A percentile compares a stretch with the other conserved stretches of the same genome.
These are phyloP conservation scores for Philaethria dido DNA, from an alignment of 2,888 invertebrate genomes.

Conservation along the genomic window DNA sequence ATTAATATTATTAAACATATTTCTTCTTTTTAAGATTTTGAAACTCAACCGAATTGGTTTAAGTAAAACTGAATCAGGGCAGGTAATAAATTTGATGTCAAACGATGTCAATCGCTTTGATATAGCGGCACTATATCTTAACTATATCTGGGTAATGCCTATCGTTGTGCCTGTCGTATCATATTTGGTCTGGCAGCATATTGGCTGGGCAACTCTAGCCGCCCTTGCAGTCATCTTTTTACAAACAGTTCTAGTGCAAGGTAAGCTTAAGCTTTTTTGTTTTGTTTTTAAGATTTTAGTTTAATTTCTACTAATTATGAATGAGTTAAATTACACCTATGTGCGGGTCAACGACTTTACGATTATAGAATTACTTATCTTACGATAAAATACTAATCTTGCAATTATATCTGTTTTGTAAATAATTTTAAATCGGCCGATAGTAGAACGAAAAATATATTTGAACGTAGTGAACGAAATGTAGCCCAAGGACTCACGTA, in stretches of 20 bases:
- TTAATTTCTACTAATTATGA: too few species aligned
- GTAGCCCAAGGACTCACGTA: background rate
- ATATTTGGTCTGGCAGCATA: constrained; percentile 75
- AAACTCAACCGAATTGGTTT: constrained; percentile 83
- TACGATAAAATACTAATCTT: background rate
- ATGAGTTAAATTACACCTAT: background rate
- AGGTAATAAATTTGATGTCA: constrained; percentile 92
- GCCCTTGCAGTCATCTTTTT: constrained; percentile 77
- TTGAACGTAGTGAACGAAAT: background rate
- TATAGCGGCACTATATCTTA: constrained; percentile 86
- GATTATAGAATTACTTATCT: background rate
- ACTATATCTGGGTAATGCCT: constrained; percentile 92
- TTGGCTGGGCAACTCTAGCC: constrained; percentile 69
- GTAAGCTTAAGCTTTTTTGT: constrained; percentile 49
- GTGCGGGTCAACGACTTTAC: background rate
- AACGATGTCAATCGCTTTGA: constrained; percentile 94
- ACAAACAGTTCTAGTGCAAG: constrained; percentile 85
- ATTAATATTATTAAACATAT: background rate
- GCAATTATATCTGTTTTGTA: background rate
- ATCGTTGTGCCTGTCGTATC: constrained; percentile 86
- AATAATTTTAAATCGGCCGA: background rate
- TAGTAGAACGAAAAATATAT: background rate
- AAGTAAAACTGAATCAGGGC: constrained; percentile 87
- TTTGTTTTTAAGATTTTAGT: background rate
- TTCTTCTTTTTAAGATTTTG: constrained; percentile 62